A percentile compares a stretch with the other conserved stretches of the same genome.
Conservation (phyloP, 1,140 invertebrate genomes). For the Euura saliciscinereae region DNA sequence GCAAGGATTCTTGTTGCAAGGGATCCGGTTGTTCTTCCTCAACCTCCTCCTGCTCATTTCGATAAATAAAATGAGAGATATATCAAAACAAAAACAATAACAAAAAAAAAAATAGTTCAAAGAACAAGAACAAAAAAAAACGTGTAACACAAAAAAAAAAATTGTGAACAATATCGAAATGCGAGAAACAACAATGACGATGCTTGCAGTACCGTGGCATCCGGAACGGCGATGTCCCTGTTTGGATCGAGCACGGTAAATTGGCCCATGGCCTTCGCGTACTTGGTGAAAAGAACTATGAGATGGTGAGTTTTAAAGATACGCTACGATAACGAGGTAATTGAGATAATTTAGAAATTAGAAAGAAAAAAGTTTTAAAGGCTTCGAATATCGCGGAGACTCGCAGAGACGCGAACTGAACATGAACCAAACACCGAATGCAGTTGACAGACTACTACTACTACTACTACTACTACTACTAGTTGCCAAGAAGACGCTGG, state of each 20-base stretch:
- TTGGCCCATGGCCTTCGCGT: not conserved
- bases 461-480: not conserved
- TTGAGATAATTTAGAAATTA: no score
- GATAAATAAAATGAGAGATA: conserved; percentile 15
- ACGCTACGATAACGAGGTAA: not conserved
- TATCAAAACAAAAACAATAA: conserved; percentile 10
- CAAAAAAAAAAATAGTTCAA: conserved; percentile 20
- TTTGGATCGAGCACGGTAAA: not conserved
- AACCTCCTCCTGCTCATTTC: conserved; percentile 44
- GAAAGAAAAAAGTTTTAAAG: no score
- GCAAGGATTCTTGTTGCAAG: conserved; percentile 37
- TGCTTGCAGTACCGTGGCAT: not conserved
- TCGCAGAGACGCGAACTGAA: not conserved
- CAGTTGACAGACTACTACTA: not conserved
- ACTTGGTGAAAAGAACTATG: no score
- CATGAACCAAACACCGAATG: not conserved
- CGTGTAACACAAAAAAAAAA: not conserved
- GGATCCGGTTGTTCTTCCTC: conserved; percentile 48
- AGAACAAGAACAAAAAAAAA: conserved; percentile 9
- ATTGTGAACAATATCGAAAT: not conserved
- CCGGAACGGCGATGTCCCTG: not conserved
- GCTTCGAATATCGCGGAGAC: no score
- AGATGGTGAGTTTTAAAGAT: no score
- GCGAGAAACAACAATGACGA: not conserved
- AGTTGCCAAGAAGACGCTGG: conserved; percentile 12